These are phyloP conservation scores for Cyprinodon brontotheroides DNA, from an alignment of 2,113 vertebrate species.

Conservation along the genomic window DNA sequence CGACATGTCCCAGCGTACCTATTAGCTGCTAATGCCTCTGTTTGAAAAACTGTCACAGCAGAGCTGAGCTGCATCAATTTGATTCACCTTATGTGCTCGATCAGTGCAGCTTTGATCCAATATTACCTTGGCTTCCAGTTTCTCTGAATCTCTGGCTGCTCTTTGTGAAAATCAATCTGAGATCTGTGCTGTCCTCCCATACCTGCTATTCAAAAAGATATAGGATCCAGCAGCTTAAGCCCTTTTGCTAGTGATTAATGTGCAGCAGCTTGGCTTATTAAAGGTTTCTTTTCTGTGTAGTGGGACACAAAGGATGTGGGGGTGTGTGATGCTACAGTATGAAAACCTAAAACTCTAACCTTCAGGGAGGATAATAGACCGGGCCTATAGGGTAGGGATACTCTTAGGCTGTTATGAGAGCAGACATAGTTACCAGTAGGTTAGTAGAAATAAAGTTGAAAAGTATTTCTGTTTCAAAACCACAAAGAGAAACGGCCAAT, in stretches of 20 bases:
- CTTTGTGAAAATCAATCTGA: slow-evolving; percentile 63
- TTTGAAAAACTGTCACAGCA: slow-evolving; percentile 16
- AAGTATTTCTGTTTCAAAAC: neutral
- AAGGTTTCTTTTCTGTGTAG: slow-evolving; percentile 55
- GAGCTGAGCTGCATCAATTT: slow-evolving; percentile 37
- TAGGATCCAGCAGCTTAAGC: slow-evolving; percentile 48
- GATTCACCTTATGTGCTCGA: slow-evolving; percentile 28
- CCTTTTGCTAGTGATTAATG: slow-evolving; percentile 67
- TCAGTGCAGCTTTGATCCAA: slow-evolving; percentile 35
- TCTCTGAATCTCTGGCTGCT: slow-evolving; percentile 47
- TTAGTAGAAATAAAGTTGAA: neutral
- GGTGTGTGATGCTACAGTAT: slow-evolving; percentile 54
- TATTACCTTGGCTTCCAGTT: slow-evolving; percentile 36
- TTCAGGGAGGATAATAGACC: slow-evolving; percentile 64
- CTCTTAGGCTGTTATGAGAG: slow-evolving; percentile 9
- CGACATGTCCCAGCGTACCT: neutral
- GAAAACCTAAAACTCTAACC: slow-evolving; percentile 76
- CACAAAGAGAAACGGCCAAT: neutral
- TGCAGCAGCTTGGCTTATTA: slow-evolving; percentile 38
- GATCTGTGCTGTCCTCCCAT: slow-evolving; percentile 51
- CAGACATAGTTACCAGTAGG: neutral
- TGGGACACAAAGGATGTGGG: slow-evolving; percentile 43
- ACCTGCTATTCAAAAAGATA: slow-evolving; percentile 43
- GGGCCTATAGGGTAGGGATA: slow-evolving; percentile 34
- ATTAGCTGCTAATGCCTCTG: slow-evolving; percentile 7